Base-by-base conservation (phyloP, 2,888 invertebrate genomes). In the Eledona agricola region DNA sequence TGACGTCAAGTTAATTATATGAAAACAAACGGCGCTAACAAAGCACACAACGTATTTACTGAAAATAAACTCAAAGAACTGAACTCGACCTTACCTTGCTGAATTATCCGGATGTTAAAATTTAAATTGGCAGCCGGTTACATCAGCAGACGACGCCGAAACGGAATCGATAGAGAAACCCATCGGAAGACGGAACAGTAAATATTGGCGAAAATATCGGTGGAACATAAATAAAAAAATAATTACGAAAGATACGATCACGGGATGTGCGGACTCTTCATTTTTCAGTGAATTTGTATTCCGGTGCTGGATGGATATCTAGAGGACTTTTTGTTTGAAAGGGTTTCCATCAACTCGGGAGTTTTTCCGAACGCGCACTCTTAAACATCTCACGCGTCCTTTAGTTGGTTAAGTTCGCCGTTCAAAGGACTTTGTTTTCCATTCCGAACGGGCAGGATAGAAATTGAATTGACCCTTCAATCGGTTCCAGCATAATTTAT, bases 331-430 rank as follows among this genome's bases (percentile, higher is more conserved):
- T 66, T 69, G 63, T 69, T 66, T 64, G 61, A 63, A 62, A 67
- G 64, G 64, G 65, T 67, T 68, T 64, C 64, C 65, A 67, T 69
- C 67, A 65, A 66, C 65, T 65, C 65, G 51, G 59, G 62, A 62
- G 60, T 64, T 59, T 63, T 57, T 60, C 66, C 58, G 26, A 34
- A 57, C 62, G 63, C 67, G 64, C 62, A 65, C 67, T 64, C 66
- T 67, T 69, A 71, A 70, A 65, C 69, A 67, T 62, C 70, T 69
- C 70, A 69, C 67, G 71, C 67, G 66, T 66, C 62, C 66, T 61
- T 64, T 62, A 65, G 65, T 67, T 65, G 59, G 61, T 62, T 63
- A 63, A 66, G 64, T 68, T 68, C 58, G 56, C 57, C 60, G 62
- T 65, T 64, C 63, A 60, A 63, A 58, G 60, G 63, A 62, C 58